Conservation (phyloP, 2,888 invertebrate genomes). For the Escarpia spicata region DNA sequence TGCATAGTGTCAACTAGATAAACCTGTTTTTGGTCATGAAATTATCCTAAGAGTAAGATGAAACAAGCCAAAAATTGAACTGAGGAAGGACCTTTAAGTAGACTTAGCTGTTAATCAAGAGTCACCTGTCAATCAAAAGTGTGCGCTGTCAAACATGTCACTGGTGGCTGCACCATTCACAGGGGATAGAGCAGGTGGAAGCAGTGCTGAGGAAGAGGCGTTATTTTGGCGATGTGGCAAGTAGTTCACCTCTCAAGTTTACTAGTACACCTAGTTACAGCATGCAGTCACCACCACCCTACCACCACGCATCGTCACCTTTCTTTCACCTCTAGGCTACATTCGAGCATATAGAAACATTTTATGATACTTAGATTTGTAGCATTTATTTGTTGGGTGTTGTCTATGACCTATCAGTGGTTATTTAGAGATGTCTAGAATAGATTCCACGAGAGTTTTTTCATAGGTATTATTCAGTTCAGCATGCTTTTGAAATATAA, state of each 20-base stretch:
- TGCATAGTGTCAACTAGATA: too few species aligned
- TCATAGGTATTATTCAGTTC: neutral
- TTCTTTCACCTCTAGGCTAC: neutral
- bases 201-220: slow-evolving; percentile 14
- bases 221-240: slow-evolving; percentile 21
- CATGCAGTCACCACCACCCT: neutral
- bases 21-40: too few species aligned
- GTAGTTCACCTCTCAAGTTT: neutral
- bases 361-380: neutral
- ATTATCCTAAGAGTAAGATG: too few species aligned
- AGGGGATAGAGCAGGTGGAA: slow-evolving; percentile 25
- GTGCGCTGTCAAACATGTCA: neutral
- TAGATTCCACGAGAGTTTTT: neutral
- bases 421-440: neutral
- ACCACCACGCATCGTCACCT: slow-evolving; percentile 7
- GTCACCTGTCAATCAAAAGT: neutral
- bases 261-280: neutral
- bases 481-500: neutral
- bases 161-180: neutral
- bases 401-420: neutral
- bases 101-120: neutral
- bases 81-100: neutral
- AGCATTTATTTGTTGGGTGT: neutral
- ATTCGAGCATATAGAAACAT: neutral
- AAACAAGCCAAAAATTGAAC: too few species aligned